Evolutionary conservation across 2,113 vertebrate genomes (phyloP).

Genomic region (Peromyscus maniculatus): DNA sequence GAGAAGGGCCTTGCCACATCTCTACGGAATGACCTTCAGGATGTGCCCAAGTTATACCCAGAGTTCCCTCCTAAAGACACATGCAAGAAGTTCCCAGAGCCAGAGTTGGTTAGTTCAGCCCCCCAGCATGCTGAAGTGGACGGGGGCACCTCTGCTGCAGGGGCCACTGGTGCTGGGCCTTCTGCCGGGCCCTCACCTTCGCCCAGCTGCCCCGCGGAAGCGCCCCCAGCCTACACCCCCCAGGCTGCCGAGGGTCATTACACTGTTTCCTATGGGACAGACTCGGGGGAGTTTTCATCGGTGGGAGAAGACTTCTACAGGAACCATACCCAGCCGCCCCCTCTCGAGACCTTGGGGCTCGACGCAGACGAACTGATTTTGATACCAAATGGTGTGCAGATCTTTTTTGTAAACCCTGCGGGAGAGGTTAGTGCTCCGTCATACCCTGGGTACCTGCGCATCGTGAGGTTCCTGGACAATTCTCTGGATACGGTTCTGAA

Average conservation of each 20-base stretch:
- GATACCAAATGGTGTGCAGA: conserved; percentile 96
- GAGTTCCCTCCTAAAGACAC: conserved; percentile 87
- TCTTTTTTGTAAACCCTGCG: conserved; percentile 97
- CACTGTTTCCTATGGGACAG: conserved; percentile 95
- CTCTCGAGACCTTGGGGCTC: conserved; percentile 92
- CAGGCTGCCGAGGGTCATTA: conserved; percentile 95
- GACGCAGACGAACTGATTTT: conserved; percentile 95
- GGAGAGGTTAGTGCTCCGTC: conserved; percentile 98
- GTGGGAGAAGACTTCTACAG: conserved; percentile 94
- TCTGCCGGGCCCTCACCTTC: conserved; percentile 75
- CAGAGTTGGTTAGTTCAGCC: conserved; percentile 66
- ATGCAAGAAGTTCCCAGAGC: conserved; percentile 83
- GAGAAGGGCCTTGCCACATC: conserved; percentile 85
- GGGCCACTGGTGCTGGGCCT: conserved; percentile 3
- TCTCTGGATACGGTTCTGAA: conserved; percentile 85
- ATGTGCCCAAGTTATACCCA: conserved; percentile 89
- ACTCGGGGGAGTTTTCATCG: conserved; percentile 93
- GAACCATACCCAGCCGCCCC: conserved; percentile 88
- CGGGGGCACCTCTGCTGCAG: conserved; percentile 59
- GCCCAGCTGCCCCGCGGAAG: conserved; percentile 83
- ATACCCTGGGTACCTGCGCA: conserved; percentile 96
- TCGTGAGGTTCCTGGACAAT: conserved; percentile 94
- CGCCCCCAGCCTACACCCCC: conserved; percentile 95
- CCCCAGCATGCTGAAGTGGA: conserved; percentile 72
- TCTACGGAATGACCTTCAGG: conserved; percentile 46